phyloP scores from a whole-genome alignment of 2,113 vertebrate genomes.

The Athene cunicularia region DNA sequence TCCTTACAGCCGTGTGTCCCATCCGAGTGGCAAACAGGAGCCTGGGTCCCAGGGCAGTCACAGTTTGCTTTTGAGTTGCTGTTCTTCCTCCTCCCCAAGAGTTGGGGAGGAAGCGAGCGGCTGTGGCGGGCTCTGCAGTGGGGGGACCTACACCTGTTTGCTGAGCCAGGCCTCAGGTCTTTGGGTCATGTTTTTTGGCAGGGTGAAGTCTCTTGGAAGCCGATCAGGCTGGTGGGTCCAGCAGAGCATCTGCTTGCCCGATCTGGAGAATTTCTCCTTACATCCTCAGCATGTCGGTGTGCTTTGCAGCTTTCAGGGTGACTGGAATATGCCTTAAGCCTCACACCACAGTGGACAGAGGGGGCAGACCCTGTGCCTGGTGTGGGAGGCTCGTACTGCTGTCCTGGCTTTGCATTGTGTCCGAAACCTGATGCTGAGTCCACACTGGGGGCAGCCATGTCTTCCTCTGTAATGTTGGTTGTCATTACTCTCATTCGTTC shows the following conservation, averaged over 20 bases:
- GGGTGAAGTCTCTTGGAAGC: not conserved
- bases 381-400: not conserved
- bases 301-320: not conserved
- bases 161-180: not conserved
- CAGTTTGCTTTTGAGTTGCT: not conserved
- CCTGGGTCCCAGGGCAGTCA: not conserved
- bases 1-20: fast-evolving
- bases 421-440: not conserved
- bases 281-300: fast-evolving
- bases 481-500: not conserved
- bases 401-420: fast-evolving
- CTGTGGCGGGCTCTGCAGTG: not conserved
- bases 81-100: not conserved
- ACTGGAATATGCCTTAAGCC: not conserved
- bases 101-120: not conserved
- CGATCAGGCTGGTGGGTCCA: not conserved
- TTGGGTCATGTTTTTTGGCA: not conserved
- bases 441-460: fast-evolving
- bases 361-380: not conserved
- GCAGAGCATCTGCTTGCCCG: not conserved
- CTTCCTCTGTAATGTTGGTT: not conserved
- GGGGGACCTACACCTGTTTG: fast-evolving
- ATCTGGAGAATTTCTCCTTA: not conserved
- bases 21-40: not conserved
- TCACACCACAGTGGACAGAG: not conserved